Evolutionary conservation across 2,113 vertebrate species (phyloP).

Genomic region (Vulpes ferrilata): DNA sequence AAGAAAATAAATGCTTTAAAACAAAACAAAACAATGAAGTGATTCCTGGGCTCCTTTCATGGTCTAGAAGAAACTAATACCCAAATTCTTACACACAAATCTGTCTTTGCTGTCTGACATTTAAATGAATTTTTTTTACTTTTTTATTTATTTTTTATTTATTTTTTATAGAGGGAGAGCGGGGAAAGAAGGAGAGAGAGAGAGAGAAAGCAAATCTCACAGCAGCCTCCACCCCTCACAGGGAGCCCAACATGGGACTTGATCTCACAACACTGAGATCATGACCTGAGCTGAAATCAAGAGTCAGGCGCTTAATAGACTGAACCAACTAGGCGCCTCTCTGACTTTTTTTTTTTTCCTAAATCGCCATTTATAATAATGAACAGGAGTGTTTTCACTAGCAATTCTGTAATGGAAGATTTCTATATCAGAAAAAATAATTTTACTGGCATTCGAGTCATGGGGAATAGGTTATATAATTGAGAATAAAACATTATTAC

Average conservation of each 20-base stretch:
- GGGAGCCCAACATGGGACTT: neutral
- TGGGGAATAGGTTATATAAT: neutral
- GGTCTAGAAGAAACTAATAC: neutral
- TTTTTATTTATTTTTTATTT: neutral
- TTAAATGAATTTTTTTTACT: neutral
- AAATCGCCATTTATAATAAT: neutral
- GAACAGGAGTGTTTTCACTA: neutral
- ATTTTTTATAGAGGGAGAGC: neutral
- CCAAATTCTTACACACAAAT: neutral
- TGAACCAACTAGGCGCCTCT: neutral
- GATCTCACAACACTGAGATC: neutral
- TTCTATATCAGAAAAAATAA: conserved; percentile 19
- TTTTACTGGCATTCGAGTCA: neutral
- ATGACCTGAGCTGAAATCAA: neutral
- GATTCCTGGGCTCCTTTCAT: neutral
- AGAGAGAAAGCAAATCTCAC: neutral
- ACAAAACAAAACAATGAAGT: neutral
- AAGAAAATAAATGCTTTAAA: neutral
- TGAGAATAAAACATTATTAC: neutral
- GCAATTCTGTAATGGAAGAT: neutral
- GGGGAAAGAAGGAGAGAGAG: neutral
- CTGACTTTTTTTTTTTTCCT: neutral
- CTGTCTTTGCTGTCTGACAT: neutral
- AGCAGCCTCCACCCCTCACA: neutral
- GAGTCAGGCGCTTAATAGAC: neutral